phyloP scores from a whole-genome alignment of 2,888 invertebrate species.

The Megaustenia siamemsis region DNA sequence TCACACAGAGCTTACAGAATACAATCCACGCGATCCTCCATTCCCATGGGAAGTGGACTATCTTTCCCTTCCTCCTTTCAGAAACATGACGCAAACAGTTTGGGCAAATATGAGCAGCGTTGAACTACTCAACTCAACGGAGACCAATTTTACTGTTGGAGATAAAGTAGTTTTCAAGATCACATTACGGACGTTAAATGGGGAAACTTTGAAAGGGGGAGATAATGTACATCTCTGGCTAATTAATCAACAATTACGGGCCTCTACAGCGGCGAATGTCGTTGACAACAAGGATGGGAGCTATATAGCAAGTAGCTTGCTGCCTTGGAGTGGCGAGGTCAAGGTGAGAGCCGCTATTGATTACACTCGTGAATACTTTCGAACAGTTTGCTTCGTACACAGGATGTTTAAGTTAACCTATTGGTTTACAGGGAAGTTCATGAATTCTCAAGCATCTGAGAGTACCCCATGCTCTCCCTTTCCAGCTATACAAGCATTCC shows the following conservation, averaged over 20 bases:
- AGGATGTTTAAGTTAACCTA: slow-evolving; percentile 30
- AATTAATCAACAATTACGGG: slow-evolving; percentile 1
- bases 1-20: too few species aligned
- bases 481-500: slow-evolving; percentile 30
- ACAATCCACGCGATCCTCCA: too few species aligned
- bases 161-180: too few species aligned
- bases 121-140: too few species aligned
- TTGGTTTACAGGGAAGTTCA: slow-evolving; percentile 31
- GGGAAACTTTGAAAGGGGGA: slow-evolving; percentile 24
- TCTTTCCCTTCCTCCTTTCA: too few species aligned
- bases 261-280: slow-evolving; percentile 43
- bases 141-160: too few species aligned
- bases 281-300: slow-evolving; percentile 41
- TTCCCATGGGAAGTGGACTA: too few species aligned
- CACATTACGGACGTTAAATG: too few species aligned
- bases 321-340: slow-evolving; percentile 44
- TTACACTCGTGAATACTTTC: slow-evolving; percentile 36
- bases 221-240: slow-evolving; percentile 42
- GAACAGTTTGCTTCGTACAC: slow-evolving; percentile 25
- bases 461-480: slow-evolving; percentile 44
- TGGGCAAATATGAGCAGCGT: too few species aligned
- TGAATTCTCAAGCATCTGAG: slow-evolving; percentile 17
- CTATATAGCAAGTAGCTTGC: slow-evolving; percentile 28
- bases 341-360: slow-evolving; percentile 41
- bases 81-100: too few species aligned